Evolutionary conservation across 2,888 invertebrate genomes (phyloP), one percentile per base, ranked within the genome.

Genomic region (Aleiodes leptofemur): DNA sequence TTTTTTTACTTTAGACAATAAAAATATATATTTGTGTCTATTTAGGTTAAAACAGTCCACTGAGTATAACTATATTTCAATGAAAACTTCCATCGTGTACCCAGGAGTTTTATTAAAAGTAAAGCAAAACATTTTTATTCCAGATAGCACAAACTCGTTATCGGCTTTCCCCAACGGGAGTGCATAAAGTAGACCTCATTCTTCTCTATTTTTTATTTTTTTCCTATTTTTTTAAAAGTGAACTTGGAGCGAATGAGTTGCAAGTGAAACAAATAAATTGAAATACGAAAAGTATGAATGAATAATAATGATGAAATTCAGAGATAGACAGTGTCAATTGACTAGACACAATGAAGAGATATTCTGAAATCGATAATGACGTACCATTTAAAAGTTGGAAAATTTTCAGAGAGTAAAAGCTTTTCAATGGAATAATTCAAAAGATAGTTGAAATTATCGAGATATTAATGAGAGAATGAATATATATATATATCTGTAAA

Each of bases 81-180:
- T 51, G 50, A 23, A 68, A 48, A 68, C 68, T 51, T 68, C 31
- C 31, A 68, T 68, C 51, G 53, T 16, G 34, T 51, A 29, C 51
- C 51, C 68, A 51, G 9, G 68, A 51, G 51, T 68, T 68, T 68
- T 51, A 51, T 68, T 68, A 53, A 68, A 68, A 68, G 51, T 68
- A 31, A 29, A 68, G 50, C 50, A 31, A 68, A 68, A 68, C 31
- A 68, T 68, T 68, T 68, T 68, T 31, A 51, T 68, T 31, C 31
- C 29, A 29, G 51, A 51, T 51, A 50, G 51, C n/a, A 51, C 68
- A 51, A 68, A 68, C 51, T 68, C 51, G 68, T 68, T 68, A 68
- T 68, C 68, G 51, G n/a, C 68, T 51, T 29, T 68, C n/a, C 31
- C 51, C 51, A n/a, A 29, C 29, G 68, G 68, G 51, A 51, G 29